phyloP scores from a whole-genome alignment of 2,797 vertebrate species.

The Danio kyathit region DNA sequence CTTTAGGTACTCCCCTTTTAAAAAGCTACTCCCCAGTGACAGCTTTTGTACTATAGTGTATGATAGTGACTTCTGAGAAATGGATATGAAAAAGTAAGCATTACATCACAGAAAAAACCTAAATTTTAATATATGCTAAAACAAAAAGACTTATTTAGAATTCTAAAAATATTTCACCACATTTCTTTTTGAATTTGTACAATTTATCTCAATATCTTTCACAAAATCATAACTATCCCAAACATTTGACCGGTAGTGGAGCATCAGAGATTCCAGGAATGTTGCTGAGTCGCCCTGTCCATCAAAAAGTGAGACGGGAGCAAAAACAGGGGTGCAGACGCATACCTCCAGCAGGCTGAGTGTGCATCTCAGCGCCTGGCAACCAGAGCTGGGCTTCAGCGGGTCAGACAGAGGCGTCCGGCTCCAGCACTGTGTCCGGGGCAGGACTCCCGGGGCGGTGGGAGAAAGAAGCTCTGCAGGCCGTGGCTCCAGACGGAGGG shows the following conservation, averaged over 20 bases:
- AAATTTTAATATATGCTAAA: too few species aligned
- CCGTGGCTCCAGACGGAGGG: constrained; percentile 97
- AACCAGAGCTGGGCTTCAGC: constrained; percentile 86
- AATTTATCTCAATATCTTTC: too few species aligned
- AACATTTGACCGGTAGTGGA: background rate
- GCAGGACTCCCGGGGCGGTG: constrained; percentile 88
- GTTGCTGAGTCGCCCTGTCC: constrained; percentile 72
- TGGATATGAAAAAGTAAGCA: too few species aligned
- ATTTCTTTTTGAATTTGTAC: too few species aligned
- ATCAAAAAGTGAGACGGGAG: constrained; percentile 75
- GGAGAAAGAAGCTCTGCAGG: constrained; percentile 95
- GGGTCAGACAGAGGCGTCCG: constrained; percentile 91
- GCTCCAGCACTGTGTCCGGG: constrained; percentile 90
- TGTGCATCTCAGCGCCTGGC: constrained; percentile 96
- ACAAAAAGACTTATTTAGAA: too few species aligned
- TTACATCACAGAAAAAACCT: too few species aligned
- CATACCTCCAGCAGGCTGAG: constrained; percentile 83
- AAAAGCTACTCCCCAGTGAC: too few species aligned
- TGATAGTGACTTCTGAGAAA: too few species aligned
- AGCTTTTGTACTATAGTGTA: too few species aligned
- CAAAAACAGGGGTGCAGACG: constrained; percentile 69
- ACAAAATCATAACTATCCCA: background rate
- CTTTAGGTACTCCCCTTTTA: too few species aligned
- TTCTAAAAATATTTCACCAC: too few species aligned
- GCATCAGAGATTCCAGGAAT: constrained; percentile 70